Conservation (phyloP, 2,797 vertebrate genomes). For the Discoglossus pictus region DNA sequence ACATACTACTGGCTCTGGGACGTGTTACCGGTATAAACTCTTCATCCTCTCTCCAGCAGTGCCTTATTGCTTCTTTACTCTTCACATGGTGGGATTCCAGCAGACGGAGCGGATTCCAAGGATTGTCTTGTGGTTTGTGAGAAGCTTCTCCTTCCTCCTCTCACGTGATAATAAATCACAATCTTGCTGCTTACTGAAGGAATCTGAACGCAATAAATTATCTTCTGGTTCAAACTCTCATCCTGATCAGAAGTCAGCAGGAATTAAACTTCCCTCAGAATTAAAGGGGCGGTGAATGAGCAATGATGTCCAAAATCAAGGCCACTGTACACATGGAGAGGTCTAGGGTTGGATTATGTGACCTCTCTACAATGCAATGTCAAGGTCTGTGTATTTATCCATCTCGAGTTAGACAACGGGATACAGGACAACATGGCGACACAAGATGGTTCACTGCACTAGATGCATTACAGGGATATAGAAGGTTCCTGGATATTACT, state of each 20-base stretch:
- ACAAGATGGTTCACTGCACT: too few species aligned
- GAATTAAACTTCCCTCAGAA: not conserved
- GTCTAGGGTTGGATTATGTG: too few species aligned
- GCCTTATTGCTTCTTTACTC: constrained; percentile 19
- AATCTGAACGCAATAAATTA: constrained; percentile 30
- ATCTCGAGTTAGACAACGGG: too few species aligned
- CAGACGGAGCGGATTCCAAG: constrained; percentile 28
- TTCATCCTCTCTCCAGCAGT: constrained; percentile 1
- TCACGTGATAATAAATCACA: constrained; percentile 24
- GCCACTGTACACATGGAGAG: too few species aligned
- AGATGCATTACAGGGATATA: too few species aligned
- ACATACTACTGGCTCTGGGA: too few species aligned
- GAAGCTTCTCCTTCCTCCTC: constrained; percentile 3
- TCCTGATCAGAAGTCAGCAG: constrained; percentile 24
- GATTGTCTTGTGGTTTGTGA: constrained; percentile 20
- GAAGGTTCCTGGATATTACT: too few species aligned
- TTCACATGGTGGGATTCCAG: constrained; percentile 38
- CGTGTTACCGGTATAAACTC: too few species aligned
- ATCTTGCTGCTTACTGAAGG: constrained; percentile 15
- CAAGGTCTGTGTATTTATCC: too few species aligned
- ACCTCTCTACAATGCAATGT: too few species aligned
- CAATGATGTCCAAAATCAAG: not conserved
- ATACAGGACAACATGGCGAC: too few species aligned
- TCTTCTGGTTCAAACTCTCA: constrained; percentile 14
- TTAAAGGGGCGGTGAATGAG: not conserved